Evolutionary conservation across 2,113 vertebrate species (phyloP).

Genomic region (Narcine bancroftii): DNA sequence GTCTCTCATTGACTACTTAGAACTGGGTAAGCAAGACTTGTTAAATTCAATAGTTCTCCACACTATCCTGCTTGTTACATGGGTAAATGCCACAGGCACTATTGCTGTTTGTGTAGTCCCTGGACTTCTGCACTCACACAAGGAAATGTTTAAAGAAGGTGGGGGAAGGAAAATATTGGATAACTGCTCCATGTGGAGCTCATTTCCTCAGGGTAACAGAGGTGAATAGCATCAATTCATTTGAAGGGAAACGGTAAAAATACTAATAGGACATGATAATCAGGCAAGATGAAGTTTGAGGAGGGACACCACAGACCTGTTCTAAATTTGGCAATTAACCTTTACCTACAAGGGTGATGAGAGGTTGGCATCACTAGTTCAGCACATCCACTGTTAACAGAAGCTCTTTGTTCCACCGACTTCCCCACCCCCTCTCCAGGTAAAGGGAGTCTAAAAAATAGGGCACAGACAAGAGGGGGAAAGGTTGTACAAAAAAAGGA

Average conservation of each 20-base stretch:
- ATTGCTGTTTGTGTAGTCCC: neutral
- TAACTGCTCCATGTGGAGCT: slow-evolving; percentile 1
- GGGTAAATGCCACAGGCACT: neutral
- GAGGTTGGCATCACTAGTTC: neutral
- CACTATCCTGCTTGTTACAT: neutral
- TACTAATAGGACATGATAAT: neutral
- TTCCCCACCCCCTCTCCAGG: no score
- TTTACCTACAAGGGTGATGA: neutral
- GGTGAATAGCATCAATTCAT: neutral
- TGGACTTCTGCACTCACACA: neutral
- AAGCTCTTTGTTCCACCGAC: neutral
- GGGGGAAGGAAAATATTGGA: neutral
- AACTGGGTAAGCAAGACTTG: neutral
- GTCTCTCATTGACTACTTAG: neutral
- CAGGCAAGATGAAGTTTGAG: neutral
- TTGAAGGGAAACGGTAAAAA: neutral
- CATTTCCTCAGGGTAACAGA: neutral
- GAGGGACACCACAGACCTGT: neutral
- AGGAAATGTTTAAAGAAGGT: slow-evolving; percentile 18
- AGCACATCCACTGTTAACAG: neutral
- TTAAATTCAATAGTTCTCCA: neutral
- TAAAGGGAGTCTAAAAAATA: no score
- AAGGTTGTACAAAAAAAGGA: no score
- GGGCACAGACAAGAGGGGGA: no score
- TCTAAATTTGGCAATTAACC: neutral